Percentiles rank a stretch among this genome's conserved stretches.
These are phyloP conservation scores for Apis dorsata DNA, from an alignment of 1,140 invertebrate genomes.

Conservation along the genomic window DNA sequence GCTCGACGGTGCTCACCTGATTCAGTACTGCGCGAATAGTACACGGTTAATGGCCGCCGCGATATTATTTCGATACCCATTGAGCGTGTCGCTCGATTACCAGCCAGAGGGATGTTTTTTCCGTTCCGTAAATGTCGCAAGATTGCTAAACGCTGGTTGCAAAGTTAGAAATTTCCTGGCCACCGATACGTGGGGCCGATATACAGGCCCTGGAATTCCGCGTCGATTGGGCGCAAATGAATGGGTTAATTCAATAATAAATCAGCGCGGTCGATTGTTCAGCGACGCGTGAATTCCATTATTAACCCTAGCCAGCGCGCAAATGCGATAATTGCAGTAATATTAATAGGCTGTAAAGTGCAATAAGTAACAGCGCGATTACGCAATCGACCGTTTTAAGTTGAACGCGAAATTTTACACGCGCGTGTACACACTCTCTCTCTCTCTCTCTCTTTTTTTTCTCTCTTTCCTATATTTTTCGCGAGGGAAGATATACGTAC, in stretches of 20 bases:
- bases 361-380: not conserved
- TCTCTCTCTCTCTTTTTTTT: too few species aligned
- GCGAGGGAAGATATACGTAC: not conserved
- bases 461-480: too few species aligned
- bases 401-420: not conserved
- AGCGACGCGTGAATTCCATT: slow-evolving; percentile 2
- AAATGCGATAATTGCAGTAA: not conserved
- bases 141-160: not conserved
- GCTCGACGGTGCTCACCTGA: not conserved
- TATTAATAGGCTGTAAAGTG: not conserved
- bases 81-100: not conserved
- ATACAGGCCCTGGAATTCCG: not conserved
- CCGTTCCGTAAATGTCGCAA: not conserved
- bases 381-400: not conserved
- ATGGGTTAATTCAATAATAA: slow-evolving; percentile 23
- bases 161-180: not conserved
- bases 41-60: not conserved
- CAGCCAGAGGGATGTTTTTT: not conserved
- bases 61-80: slow-evolving; percentile 17
- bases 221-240: not conserved
- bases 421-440: too few species aligned
- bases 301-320: slow-evolving; percentile 5
- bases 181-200: not conserved
- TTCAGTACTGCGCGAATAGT: not conserved
- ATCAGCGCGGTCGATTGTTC: not conserved